A percentile compares a stretch with the other conserved stretches of the same genome.
Evolutionary conservation across 2,797 vertebrate species (phyloP).

Genomic region (Micropoecilia bifurca): DNA sequence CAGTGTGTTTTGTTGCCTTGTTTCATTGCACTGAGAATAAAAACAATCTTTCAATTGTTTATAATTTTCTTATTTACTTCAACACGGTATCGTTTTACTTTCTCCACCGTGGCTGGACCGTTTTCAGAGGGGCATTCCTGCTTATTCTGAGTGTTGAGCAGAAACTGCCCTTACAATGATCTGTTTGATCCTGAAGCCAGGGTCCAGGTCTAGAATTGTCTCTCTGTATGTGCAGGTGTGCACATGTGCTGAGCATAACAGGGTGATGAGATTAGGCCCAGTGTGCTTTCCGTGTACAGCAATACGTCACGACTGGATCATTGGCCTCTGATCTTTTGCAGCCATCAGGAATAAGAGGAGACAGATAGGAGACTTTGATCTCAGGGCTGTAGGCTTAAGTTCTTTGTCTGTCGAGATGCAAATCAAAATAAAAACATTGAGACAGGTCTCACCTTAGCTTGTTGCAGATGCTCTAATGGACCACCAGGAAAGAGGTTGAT

Average conservation of each 20-base stretch:
- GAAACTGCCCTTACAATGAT: constrained; percentile 73
- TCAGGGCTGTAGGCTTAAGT: constrained; percentile 43
- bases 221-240: constrained; percentile 45
- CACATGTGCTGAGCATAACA: constrained; percentile 36
- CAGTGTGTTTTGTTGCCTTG: constrained; percentile 26
- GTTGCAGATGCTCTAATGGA: not conserved
- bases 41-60: constrained; percentile 1
- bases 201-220: constrained; percentile 27
- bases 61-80: not conserved
- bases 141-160: constrained; percentile 2
- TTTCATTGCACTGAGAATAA: constrained; percentile 21
- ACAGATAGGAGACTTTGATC: constrained; percentile 80
- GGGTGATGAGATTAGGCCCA: constrained; percentile 47
- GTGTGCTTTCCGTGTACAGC: constrained; percentile 19
- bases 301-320: constrained; percentile 24
- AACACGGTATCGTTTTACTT: not conserved
- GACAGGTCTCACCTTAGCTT: not conserved
- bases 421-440: not conserved
- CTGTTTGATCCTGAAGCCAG: constrained; percentile 83
- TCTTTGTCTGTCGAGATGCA: constrained; percentile 3
- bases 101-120: not conserved
- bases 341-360: constrained; percentile 77
- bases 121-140: constrained; percentile 26
- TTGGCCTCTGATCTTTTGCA: constrained; percentile 77
- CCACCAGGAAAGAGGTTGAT: not conserved